Percentiles rank a stretch among this genome's conserved stretches.
These are phyloP conservation scores for Zaprionus bogoriensis DNA, from an alignment of 2,888 invertebrate species.

Conservation along the genomic window DNA sequence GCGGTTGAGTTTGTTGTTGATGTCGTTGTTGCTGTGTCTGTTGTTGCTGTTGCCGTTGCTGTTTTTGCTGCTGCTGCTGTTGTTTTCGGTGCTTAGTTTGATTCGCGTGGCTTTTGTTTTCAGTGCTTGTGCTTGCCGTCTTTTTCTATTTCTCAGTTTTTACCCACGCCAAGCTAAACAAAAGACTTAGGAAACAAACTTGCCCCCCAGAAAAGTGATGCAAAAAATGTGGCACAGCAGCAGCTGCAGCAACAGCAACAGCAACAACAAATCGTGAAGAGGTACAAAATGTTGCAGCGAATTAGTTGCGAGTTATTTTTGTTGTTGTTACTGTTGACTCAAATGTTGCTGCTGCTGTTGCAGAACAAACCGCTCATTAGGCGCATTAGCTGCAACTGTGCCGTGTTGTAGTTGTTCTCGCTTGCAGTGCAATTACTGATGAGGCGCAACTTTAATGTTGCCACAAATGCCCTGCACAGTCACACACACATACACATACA, in stretches of 20 bases:
- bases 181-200: constrained; percentile 76
- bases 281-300: constrained; percentile 49
- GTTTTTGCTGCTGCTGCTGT: neutral
- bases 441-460: constrained; percentile 61
- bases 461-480: constrained; percentile 46
- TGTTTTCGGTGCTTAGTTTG: neutral
- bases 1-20: constrained; percentile 21
- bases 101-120: constrained; percentile 25
- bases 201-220: constrained; percentile 71
- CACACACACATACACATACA: constrained; percentile 12
- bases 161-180: constrained; percentile 71
- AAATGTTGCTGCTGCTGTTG: constrained; percentile 41
- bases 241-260: constrained; percentile 22
- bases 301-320: constrained; percentile 51
- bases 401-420: constrained; percentile 35
- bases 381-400: constrained; percentile 68
- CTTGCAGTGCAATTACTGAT: constrained; percentile 59
- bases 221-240: constrained; percentile 43
- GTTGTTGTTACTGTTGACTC: constrained; percentile 15
- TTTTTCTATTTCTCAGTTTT: constrained; percentile 33
- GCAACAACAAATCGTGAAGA: constrained; percentile 43
- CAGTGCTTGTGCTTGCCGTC: constrained; percentile 6
- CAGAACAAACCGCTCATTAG: constrained; percentile 75
- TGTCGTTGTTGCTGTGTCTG: neutral
- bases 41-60: neutral